phyloP scores from a whole-genome alignment of 2,797 vertebrate species.

The Rallus crepitans region DNA sequence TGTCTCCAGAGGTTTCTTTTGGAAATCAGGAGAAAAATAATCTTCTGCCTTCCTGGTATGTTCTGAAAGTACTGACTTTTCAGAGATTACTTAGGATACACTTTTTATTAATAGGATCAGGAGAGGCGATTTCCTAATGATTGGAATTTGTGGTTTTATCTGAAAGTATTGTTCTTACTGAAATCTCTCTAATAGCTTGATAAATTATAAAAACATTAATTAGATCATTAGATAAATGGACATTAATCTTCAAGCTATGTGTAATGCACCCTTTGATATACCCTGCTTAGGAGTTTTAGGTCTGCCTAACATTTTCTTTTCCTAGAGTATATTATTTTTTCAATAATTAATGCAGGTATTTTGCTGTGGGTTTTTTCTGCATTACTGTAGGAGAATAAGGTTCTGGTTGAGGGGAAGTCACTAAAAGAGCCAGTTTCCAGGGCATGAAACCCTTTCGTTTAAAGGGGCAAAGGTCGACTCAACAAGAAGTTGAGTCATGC shows the following conservation, averaged over 20 bases:
- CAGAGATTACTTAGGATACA: conserved; percentile 38
- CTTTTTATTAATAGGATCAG: conserved; percentile 77
- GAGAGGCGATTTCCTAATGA: conserved; percentile 59
- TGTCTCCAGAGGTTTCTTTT: not conserved
- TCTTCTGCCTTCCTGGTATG: not conserved
- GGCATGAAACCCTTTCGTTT: conserved; percentile 68
- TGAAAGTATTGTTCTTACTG: conserved; percentile 44
- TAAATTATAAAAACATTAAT: conserved; percentile 80
- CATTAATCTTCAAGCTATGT: conserved; percentile 61
- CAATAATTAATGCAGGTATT: conserved; percentile 36
- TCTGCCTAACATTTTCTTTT: conserved; percentile 20
- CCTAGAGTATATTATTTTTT: conserved; percentile 11
- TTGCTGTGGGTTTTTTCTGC: not conserved
- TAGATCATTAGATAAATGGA: conserved; percentile 74
- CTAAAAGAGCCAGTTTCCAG: conserved; percentile 63
- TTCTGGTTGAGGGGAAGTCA: conserved; percentile 53
- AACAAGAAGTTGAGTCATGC: conserved; percentile 65
- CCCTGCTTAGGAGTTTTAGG: conserved; percentile 35
- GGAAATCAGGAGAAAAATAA: conserved; percentile 26
- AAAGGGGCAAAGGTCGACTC: conserved; percentile 43
- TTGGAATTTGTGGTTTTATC: conserved; percentile 66
- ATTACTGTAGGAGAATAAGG: conserved; percentile 11
- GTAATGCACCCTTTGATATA: conserved; percentile 61
- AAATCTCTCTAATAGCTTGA: conserved; percentile 65
- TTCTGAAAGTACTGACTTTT: not conserved